Percentiles rank a stretch among this genome's conserved stretches.
Conservation (phyloP, 2,113 vertebrate species). For the Myiozetetes cayanensis region DNA sequence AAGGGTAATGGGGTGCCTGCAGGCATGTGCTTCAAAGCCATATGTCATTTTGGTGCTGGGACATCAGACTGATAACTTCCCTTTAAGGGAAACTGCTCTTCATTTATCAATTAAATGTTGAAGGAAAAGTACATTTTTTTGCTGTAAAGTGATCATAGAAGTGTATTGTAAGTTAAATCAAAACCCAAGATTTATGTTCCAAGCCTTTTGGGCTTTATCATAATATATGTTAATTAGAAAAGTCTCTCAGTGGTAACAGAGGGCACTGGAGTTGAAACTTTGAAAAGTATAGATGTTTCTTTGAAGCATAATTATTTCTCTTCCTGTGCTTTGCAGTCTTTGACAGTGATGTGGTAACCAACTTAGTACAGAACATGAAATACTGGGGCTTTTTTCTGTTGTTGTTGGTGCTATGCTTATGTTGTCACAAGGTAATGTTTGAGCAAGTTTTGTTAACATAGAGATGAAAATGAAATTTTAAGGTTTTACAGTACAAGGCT, state of each 20-base stretch:
- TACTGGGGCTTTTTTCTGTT: neutral
- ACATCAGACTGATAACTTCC: constrained; percentile 51
- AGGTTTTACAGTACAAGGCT: neutral
- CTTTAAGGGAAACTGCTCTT: constrained; percentile 36
- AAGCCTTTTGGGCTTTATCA: neutral
- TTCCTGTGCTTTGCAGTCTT: neutral
- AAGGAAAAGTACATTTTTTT: constrained; percentile 19
- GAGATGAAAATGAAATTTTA: neutral
- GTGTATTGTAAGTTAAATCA: constrained; percentile 30
- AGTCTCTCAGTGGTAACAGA: neutral
- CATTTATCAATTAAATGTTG: constrained; percentile 41
- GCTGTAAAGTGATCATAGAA: neutral
- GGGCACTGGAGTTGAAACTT: neutral
- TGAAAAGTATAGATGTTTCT: neutral
- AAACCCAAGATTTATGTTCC: neutral
- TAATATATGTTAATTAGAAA: constrained; percentile 42
- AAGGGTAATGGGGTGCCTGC: constrained; percentile 49
- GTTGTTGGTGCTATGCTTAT: neutral
- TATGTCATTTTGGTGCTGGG: constrained; percentile 58
- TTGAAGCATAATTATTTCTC: neutral
- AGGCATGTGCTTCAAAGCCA: constrained; percentile 33
- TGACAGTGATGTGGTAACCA: neutral
- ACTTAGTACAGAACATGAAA: neutral
- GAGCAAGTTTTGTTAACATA: neutral
- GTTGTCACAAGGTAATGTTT: neutral